Evolutionary conservation across 2,113 vertebrate species (phyloP), one percentile per base, ranked within the genome.

Genomic region (Sphyrna mokarran): DNA sequence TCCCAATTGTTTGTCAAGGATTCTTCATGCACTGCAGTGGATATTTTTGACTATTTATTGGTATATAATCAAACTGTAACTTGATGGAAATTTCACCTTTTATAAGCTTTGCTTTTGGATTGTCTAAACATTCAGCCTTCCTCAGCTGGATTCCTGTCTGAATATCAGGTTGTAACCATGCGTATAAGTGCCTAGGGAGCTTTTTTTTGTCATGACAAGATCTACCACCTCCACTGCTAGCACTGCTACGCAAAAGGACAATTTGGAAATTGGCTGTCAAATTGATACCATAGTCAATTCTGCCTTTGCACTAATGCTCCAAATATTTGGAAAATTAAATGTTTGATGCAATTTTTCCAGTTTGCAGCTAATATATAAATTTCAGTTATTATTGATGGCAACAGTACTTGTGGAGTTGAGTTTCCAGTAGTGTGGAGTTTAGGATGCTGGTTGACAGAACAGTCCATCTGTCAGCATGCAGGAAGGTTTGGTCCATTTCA

Each of bases 131-230:
- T 94, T 69, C 90, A 68, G 91, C 69, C 58, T 23, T 94, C 91
- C 63, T 69, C 91, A 94, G 91, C 91, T 94, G 91, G 63, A 69
- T 68, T 94, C 61, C 91, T 94, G 91, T 69, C 63, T 43, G 61
- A 94, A 40, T 37, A 68, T 37, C 91, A 94, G 54, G 66, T n/a
- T 69, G n/a, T 69, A 94, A 20, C 66, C 91, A 69, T 94, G 91
- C 91, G 43, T 94, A 37, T 66, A 69, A 40, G 20, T 94, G n/a
- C 91, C 61, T 63, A 66, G 90, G 90, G 91, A 94, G 37, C 91
- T 94, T 16, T 66, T 94, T 43, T 69, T 63, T 69, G 20, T 63
- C 91, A 94, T 94, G 91, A 94, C 91, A 69, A 94, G n/a, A 43
- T 37, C 89, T 66, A 61, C 8, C 11, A n/a, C 89, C 58, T 33